These are phyloP conservation scores for Zoanthus gigantus DNA, from an alignment of 92 coral and sea anemone genomes.

Conservation along the genomic window DNA sequence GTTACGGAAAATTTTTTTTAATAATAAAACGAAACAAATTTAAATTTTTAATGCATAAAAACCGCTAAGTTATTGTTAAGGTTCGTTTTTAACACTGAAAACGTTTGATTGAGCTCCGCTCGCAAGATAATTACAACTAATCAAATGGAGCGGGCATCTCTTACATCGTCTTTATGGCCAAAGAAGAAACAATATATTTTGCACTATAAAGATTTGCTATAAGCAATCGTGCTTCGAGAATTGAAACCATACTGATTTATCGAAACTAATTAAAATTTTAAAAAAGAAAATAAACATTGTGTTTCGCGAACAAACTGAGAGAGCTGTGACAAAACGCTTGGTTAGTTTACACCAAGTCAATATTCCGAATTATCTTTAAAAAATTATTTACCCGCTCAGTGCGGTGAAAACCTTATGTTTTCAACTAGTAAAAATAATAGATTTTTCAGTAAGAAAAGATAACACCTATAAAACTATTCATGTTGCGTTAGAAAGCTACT, in stretches of 20 bases:
- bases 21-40: not conserved
- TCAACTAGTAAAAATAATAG: not conserved
- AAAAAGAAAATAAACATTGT: not conserved
- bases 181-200: not conserved
- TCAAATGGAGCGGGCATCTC: not conserved
- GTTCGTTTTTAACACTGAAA: not conserved
- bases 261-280: conserved; percentile 1
- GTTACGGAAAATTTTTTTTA: not conserved
- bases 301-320: not conserved
- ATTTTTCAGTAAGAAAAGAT: not conserved
- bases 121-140: not conserved
- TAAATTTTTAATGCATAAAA: not conserved
- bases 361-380: not conserved
- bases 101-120: not conserved
- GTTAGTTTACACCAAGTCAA: not conserved
- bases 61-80: not conserved
- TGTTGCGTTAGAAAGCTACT: not conserved
- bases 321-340: not conserved
- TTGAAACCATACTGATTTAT: not conserved
- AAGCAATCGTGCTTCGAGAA: not conserved
- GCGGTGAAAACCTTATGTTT: not conserved
- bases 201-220: not conserved
- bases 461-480: not conserved
- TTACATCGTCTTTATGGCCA: not conserved
- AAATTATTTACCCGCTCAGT: not conserved